Percentiles rank a stretch among this genome's conserved stretches.
phyloP scores from a whole-genome alignment of 1,140 invertebrate species.

The Zaprionus tsacasi region DNA sequence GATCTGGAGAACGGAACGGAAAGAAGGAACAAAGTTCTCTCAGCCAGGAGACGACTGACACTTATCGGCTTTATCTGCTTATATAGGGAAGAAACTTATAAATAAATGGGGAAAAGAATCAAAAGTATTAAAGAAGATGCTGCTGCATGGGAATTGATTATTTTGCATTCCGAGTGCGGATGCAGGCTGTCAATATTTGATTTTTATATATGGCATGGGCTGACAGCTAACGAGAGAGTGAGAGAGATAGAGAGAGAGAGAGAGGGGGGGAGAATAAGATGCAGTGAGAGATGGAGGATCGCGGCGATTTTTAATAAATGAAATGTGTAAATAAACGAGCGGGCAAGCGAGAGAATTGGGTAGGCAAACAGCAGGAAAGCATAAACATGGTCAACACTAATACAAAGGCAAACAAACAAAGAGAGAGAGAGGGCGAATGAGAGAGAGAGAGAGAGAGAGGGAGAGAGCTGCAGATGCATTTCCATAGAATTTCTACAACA shows the following conservation, averaged over 20 bases:
- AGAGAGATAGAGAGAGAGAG: neutral
- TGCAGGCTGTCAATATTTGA: conserved; percentile 73
- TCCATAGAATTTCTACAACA: conserved; percentile 70
- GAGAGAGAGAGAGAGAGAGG: conserved; percentile 7
- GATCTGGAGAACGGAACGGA: conserved; percentile 1
- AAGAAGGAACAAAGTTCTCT: neutral
- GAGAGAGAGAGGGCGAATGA: conserved; percentile 34
- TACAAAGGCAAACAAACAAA: conserved; percentile 74
- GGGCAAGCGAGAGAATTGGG: conserved; percentile 57
- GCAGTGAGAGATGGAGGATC: conserved; percentile 40
- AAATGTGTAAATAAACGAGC: conserved; percentile 74
- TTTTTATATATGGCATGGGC: conserved; percentile 67
- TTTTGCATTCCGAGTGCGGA: conserved; percentile 49
- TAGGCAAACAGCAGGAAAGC: conserved; percentile 80
- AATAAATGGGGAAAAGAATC: conserved; percentile 66
- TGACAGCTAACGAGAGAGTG: conserved; percentile 12
- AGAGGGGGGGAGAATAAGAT: neutral
- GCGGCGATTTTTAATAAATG: conserved; percentile 74
- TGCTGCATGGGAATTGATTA: conserved; percentile 43
- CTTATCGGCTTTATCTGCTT: conserved; percentile 78
- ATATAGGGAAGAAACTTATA: conserved; percentile 44
- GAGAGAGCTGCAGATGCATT: conserved; percentile 60
- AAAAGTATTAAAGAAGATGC: conserved; percentile 65
- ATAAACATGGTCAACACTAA: conserved; percentile 75
- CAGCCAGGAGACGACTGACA: conserved; percentile 50